Conservation (phyloP, 2,797 vertebrate genomes). For the Falco concolor region DNA sequence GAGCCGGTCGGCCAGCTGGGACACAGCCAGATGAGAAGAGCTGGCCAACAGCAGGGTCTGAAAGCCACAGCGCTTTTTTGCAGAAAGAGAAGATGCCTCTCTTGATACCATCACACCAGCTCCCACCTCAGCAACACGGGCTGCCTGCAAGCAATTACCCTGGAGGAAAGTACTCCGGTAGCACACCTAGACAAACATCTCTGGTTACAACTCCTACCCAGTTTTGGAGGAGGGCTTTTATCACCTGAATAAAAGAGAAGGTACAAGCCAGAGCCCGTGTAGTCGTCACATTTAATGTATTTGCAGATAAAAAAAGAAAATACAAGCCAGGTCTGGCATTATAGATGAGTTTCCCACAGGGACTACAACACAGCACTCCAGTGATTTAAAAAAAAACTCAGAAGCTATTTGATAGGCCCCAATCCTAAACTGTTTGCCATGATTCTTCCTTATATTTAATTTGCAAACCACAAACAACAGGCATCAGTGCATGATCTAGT, state of each 20-base stretch:
- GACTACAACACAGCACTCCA: not conserved
- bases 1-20: not conserved
- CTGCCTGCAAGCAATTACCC: not conserved
- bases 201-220: not conserved
- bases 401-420: not conserved
- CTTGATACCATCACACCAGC: not conserved
- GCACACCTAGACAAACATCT: not conserved
- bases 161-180: not conserved
- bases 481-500: rapidly evolving
- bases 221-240: not conserved
- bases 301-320: not conserved
- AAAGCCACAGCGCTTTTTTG: not conserved
- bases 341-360: not conserved
- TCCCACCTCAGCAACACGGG: not conserved
- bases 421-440: rapidly evolving
- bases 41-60: not conserved
- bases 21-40: not conserved
- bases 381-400: not conserved
- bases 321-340: not conserved
- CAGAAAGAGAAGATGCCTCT: not conserved
- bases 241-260: not conserved
- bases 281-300: not conserved
- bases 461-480: rapidly evolving
- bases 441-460: not conserved
- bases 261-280: not conserved